Evolutionary conservation across 1,140 invertebrate species (phyloP).

Genomic region (Leptonema lineaticorne): DNA sequence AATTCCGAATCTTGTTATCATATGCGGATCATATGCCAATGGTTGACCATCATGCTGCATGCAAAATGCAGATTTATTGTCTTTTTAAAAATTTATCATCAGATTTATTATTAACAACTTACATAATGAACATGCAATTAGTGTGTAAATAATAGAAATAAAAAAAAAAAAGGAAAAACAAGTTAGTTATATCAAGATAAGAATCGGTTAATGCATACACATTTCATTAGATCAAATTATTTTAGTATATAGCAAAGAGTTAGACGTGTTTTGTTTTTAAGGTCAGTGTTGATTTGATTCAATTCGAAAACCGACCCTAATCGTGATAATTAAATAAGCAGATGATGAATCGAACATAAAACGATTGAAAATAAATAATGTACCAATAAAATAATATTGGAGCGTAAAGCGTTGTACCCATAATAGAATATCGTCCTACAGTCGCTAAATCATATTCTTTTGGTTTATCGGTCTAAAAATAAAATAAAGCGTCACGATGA

Average conservation of each 20-base stretch:
- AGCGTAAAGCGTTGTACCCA: slow-evolving; percentile 62
- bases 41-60: slow-evolving; percentile 40
- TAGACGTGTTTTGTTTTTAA: too few species aligned
- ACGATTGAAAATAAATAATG: slow-evolving; percentile 40
- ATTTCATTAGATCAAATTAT: too few species aligned
- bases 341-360: slow-evolving; percentile 15
- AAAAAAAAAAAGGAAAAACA: background rate
- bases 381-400: slow-evolving; percentile 66
- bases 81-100: too few species aligned
- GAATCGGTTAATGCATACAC: too few species aligned
- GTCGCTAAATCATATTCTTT: slow-evolving; percentile 57
- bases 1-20: slow-evolving; percentile 41
- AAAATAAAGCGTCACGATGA: slow-evolving; percentile 38
- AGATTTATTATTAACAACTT: too few species aligned
- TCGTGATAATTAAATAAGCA: too few species aligned
- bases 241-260: too few species aligned
- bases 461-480: slow-evolving; percentile 48
- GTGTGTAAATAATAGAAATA: background rate
- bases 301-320: too few species aligned
- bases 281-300: too few species aligned
- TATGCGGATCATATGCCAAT: slow-evolving; percentile 40
- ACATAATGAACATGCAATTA: background rate
- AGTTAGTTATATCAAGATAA: background rate
- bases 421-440: slow-evolving; percentile 60
- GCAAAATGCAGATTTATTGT: slow-evolving; percentile 20